Evolutionary conservation across 2,888 invertebrate genomes (phyloP), one percentile per base, ranked within the genome.

Genomic region (Ennomos quercinarius): DNA sequence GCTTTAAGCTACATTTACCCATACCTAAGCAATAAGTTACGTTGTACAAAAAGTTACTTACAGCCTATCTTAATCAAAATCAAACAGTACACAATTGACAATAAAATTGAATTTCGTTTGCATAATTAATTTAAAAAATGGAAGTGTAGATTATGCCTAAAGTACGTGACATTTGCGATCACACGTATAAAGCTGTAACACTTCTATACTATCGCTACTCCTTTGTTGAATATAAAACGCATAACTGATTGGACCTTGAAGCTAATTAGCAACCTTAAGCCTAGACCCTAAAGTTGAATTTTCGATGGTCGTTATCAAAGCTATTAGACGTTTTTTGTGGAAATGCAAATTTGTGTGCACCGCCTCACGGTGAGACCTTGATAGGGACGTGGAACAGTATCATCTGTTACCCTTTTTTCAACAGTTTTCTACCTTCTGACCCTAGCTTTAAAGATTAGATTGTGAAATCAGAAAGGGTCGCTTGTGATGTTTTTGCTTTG

Each of bases 321-420:
- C 70, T 74, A 74, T 84, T 74, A 61, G 76, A 65, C 78, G 70
- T 74, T 86, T 73, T 70, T 64, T 61, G 55, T 62, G 63, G 55
- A 63, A 66, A 72, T 73, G 73, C 72, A 76, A 86, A 81, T 27
- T 27, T 81, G 80, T 80, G 81, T 87, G 83, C 82, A 83, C 83
- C 85, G 81, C 81, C 79, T 84, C 79, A 80, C 80, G 72, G 76
- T 81, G 78, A 82, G 81, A 86, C 86, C 86, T 86, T 86, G 83
- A 73, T 72, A 82, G 84, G 83, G 80, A 87, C 82, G 81, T 84
- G 83, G 81, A 81, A 83, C 77, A 82, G 87, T 84, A 84, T 86
- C 86, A 86, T 84, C 85, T 81, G 78, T 77, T 72, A 63, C 58
- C 34, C 49, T 43, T 47, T 51, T 58, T 50, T 54, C 58, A 9